Conservation (phyloP, 1,140 invertebrate genomes). For the Ylistrum balloti region DNA sequence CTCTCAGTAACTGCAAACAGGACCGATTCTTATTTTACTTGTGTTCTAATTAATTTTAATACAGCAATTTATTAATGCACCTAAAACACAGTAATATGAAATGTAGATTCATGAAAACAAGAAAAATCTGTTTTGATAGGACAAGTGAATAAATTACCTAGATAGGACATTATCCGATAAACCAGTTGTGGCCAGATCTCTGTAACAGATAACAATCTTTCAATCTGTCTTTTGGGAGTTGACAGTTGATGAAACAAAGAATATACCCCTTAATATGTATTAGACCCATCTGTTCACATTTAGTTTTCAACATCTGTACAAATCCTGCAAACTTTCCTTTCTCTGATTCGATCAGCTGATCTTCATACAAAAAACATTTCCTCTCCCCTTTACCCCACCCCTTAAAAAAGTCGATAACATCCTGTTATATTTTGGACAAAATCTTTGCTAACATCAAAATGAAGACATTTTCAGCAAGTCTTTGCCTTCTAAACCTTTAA, state of each 20-base stretch:
- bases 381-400: neutral
- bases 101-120: neutral
- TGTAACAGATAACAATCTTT: neutral
- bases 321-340: neutral
- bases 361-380: neutral
- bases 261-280: conserved; percentile 28
- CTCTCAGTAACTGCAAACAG: neutral
- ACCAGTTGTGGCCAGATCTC: neutral
- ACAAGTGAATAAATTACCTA: neutral
- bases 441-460: neutral
- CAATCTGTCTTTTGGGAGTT: conserved; percentile 13
- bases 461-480: neutral
- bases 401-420: neutral
- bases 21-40: neutral
- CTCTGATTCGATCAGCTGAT: neutral
- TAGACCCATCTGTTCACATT: neutral
- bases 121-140: neutral
- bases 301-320: neutral
- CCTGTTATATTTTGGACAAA: neutral
- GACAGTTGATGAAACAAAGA: neutral
- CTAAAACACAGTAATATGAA: neutral
- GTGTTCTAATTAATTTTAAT: neutral
- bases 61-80: neutral
- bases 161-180: neutral
- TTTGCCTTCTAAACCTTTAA: neutral